A percentile compares a stretch with the other conserved stretches of the same genome.
phyloP scores from a whole-genome alignment of 1,140 invertebrate species.

The Neuroterus valhalla region DNA sequence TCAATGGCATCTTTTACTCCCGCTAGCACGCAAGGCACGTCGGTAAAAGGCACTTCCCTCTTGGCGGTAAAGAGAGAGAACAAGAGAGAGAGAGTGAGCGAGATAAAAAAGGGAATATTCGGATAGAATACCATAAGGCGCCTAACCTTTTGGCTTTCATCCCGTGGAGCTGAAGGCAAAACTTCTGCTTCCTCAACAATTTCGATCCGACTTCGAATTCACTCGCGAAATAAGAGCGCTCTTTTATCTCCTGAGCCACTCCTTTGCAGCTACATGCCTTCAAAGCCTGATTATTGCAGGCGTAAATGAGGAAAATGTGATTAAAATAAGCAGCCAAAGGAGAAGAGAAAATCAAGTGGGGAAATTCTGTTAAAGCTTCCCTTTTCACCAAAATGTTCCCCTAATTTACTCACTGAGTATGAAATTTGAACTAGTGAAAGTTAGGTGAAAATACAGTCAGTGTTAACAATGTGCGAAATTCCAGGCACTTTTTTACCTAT shows the following conservation, averaged over 20 bases:
- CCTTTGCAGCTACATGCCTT: not conserved
- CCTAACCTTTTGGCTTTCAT: constrained; percentile 50
- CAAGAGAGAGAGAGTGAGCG: not conserved
- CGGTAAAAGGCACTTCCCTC: constrained; percentile 38
- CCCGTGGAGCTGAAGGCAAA: constrained; percentile 35
- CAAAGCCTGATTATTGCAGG: not conserved
- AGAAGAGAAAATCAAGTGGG: not conserved
- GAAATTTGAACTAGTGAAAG: no score
- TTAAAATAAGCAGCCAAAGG: not conserved
- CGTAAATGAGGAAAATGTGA: not conserved
- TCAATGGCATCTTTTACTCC: constrained; percentile 50
- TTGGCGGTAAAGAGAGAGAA: not conserved
- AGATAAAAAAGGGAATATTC: constrained; percentile 27
- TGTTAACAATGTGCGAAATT: no score
- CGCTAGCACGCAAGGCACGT: constrained; percentile 47
- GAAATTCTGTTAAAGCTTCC: not conserved
- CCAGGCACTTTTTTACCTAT: no score
- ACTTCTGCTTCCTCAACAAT: constrained; percentile 25
- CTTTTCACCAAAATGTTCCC: no score
- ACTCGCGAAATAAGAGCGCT: constrained; percentile 9
- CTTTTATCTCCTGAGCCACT: not conserved
- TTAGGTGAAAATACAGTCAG: no score
- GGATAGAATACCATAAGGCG: constrained; percentile 44
- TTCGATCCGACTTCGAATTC: constrained; percentile 18
- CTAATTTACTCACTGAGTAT: no score